These are phyloP conservation scores for Halictus quadricinctus DNA, from an alignment of 2,888 invertebrate genomes.

Conservation along the genomic window DNA sequence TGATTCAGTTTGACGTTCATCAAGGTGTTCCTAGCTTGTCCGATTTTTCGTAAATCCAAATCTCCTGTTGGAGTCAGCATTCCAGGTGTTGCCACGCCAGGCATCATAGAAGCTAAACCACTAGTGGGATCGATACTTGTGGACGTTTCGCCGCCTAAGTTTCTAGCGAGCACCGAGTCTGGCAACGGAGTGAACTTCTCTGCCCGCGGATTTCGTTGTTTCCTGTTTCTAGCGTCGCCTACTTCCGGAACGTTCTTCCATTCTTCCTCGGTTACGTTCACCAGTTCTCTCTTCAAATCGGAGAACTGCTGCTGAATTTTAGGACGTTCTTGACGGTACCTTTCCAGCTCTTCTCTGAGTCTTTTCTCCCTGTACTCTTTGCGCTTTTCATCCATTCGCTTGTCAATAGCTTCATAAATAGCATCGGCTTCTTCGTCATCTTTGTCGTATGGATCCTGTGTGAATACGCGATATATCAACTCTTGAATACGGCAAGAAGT, in stretches of 20 bases:
- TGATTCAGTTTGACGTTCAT: constrained; percentile 97
- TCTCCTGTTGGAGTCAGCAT: constrained; percentile 95
- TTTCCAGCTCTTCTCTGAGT: constrained; percentile 95
- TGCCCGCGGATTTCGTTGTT: constrained; percentile 96
- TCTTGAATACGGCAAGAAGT: background rate
- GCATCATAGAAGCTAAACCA: constrained; percentile 94
- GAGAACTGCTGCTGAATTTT: constrained; percentile 99
- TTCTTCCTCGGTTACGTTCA: constrained; percentile 93
- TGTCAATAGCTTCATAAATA: constrained; percentile 99
- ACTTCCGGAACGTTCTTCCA: constrained; percentile 99
- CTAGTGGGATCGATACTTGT: constrained; percentile 92
- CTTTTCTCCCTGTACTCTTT: constrained; percentile 97
- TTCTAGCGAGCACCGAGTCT: constrained; percentile 95
- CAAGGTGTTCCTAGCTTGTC: constrained; percentile 98
- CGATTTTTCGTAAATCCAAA: constrained; percentile 98
- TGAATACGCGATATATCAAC: background rate
- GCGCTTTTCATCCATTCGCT: constrained; percentile 99
- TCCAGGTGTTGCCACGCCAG: constrained; percentile 92
- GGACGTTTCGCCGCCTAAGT: constrained; percentile 91
- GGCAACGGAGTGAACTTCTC: constrained; percentile 99
- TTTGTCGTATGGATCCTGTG: constrained; percentile 98
- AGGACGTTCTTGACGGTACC: constrained; percentile 98
- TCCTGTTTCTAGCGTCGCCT: constrained; percentile 98
- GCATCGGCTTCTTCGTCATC: constrained; percentile 99
- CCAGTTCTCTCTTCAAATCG: constrained; percentile 95